Evolutionary conservation across 2,113 vertebrate species (phyloP).

Genomic region (Oryzias javanicus): DNA sequence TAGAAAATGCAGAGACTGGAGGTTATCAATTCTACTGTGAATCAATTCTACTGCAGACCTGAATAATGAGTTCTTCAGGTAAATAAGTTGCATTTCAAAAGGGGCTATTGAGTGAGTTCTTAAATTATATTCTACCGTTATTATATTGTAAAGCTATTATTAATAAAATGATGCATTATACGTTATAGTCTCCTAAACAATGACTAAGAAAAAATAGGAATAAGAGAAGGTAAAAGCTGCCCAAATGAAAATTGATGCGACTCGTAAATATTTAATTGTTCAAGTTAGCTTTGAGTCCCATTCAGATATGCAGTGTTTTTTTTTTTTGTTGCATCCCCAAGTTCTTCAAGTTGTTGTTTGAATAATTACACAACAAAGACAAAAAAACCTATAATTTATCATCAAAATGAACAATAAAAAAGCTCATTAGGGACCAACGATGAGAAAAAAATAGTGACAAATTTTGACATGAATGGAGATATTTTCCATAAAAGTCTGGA

Average conservation of each 20-base stretch:
- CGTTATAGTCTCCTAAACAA: too few relatives aligned
- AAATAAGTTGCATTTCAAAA: too few relatives aligned
- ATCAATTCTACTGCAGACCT: too few relatives aligned
- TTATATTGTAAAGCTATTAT: too few relatives aligned
- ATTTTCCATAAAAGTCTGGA: slow-evolving; percentile 14
- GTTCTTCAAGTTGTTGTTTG: slow-evolving; percentile 6
- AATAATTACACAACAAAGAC: slow-evolving; percentile 13
- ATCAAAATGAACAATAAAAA: slow-evolving; percentile 6
- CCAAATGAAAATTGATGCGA: neutral
- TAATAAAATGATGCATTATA: too few relatives aligned
- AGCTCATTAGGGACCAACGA: slow-evolving; percentile 14
- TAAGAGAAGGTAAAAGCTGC: too few relatives aligned
- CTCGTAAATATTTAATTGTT: slow-evolving; percentile 7
- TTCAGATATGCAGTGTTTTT: slow-evolving; percentile 12
- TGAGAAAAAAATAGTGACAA: slow-evolving; percentile 17
- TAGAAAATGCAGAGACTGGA: too few relatives aligned
- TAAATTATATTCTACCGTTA: too few relatives aligned
- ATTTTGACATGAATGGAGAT: slow-evolving; percentile 7
- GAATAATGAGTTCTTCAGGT: too few relatives aligned
- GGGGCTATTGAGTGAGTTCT: too few relatives aligned
- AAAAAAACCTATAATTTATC: slow-evolving; percentile 7
- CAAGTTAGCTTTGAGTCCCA: slow-evolving; percentile 13
- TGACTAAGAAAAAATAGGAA: too few relatives aligned
- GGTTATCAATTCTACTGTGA: too few relatives aligned
- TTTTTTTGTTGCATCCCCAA: neutral